Evolutionary conservation across 2,888 invertebrate species (phyloP), one percentile per base, ranked within the genome.

Genomic region (Elgonia sp.): DNA sequence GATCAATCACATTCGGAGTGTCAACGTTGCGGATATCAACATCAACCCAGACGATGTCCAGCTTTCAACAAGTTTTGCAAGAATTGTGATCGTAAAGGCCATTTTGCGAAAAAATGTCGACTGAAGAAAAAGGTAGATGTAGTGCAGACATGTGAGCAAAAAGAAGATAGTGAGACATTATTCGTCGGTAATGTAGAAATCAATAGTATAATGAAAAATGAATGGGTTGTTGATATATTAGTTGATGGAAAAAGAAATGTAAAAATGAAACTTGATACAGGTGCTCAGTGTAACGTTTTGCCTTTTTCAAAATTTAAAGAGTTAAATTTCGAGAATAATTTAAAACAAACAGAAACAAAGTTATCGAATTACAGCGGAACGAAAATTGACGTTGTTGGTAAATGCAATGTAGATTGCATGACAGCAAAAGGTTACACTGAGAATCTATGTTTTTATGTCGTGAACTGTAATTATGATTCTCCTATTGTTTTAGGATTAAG

Each of bases 221-320:
- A 53, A 16, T 53, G 53, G 53, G 7, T 16, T n/a, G n/a, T n/a
- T 16, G n/a, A 53, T 16, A 16, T 53, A n/a, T 53, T 53, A n/a
- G n/a, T 53, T 53, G n/a, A 53, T n/a, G 53, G 53, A 16, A 16
- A 14, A 16, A 46, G 50, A 63, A 39, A 63, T 21, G 29, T 82
- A 29, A 29, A 29, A 29, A 29, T 29, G 29, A 29, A 29, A 29
- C 29, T 86, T 21, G 82, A 86, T 73, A 50, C 73, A 9, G 77
- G 86, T 20, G 86, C 86, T 4, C 83, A 77, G 18, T 86, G 82
- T 42, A 82, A 83, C 39, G 86, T 83, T 0, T 46, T 86, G 3
- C 60, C 80, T n/a, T 12, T 20, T 0, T 8, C 73, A 16, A 69
- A 70, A 72, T 77, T 70, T 42, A 63, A 57, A 57, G 2, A 16